Base-by-base conservation (phyloP, 2,797 vertebrate genomes). In the Cirrhinus mrigala region DNA sequence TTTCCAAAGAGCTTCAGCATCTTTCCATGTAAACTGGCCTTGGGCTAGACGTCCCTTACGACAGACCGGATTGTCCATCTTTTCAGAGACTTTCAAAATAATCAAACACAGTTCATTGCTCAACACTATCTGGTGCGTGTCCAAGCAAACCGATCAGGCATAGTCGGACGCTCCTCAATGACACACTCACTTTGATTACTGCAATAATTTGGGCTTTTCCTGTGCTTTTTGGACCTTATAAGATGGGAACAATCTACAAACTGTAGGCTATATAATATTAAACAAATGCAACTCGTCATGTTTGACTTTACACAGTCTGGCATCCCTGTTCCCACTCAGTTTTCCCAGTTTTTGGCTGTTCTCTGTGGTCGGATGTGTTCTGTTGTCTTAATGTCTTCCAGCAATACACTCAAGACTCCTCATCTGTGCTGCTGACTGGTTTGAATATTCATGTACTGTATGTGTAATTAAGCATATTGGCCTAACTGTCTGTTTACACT, bases 341-440 rank as follows among this genome's bases (percentile, higher is more conserved):
- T 71, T 75, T 24, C 56, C 12, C 24, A 64, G 27, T 64, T 74
- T 50, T 62, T 40, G 5, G 14, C 29, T 74, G 85, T 87, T 93
- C 91, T 91, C 86, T 93, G 93, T 80, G 91, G 93, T 94, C 91
- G 92, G 94, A 95, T 94, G 94, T 92, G 90, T 94, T 93, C 92
- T 91, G 92, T 93, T 95, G 93, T 92, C 91, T 93, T 94, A 94
- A 95, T 94, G 90, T 91, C 84, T 95, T 94, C 93, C 94, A 94
- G 94, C 92, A 91, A 92, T 91, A 92, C 75, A 80, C 90, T 11
- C 84, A 85, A 33, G 88, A 89, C 87, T 86, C 81, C 82, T 92
- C 88, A 88, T 90, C 90, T 84, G 68, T 89, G 5, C 74, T 89
- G 5, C 74, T 74, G 37, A n/a, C 20, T 37, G 29, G 70, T 79